Evolutionary conservation across 2,888 invertebrate species (phyloP).

Genomic region (Neria commutata): DNA sequence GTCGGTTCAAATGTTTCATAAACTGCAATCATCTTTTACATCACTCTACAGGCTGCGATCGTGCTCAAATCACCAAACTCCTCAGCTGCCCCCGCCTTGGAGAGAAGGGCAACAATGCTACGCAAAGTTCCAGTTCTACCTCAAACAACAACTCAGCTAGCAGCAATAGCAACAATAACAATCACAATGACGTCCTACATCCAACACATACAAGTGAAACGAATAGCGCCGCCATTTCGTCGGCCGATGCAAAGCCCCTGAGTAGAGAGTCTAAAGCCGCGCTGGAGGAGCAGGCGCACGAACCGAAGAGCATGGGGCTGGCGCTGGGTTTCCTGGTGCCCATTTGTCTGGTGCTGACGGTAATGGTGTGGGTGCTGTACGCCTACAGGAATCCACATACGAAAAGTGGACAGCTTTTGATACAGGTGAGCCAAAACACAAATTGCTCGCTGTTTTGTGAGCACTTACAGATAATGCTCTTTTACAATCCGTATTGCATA

Average conservation of each 20-base stretch:
- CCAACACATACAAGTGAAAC: slow-evolving; percentile 5
- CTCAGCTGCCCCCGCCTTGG: slow-evolving; percentile 53
- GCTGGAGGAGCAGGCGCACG: slow-evolving; percentile 30
- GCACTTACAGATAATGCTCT: not conserved
- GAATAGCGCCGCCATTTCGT: slow-evolving; percentile 1
- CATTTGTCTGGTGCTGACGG: slow-evolving; percentile 70
- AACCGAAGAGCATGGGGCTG: slow-evolving; percentile 52
- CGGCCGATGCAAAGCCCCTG: slow-evolving; percentile 6
- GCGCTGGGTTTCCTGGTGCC: slow-evolving; percentile 74
- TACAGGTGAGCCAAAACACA: slow-evolving; percentile 74
- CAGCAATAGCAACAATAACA: slow-evolving; percentile 7
- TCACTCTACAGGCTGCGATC: slow-evolving; percentile 54
- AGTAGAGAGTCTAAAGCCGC: slow-evolving; percentile 15
- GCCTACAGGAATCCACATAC: slow-evolving; percentile 97
- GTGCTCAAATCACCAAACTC: slow-evolving; percentile 39
- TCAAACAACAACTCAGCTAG: slow-evolving; percentile 20
- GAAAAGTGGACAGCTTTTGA: slow-evolving; percentile 92
- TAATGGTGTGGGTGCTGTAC: slow-evolving; percentile 85
- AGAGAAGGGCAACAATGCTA: slow-evolving; percentile 58
- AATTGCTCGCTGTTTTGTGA: not conserved
- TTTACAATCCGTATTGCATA: slow-evolving; percentile 1
- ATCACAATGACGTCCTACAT: slow-evolving; percentile 13
- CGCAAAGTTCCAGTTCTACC: slow-evolving; percentile 26
- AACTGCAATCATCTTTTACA: not conserved
- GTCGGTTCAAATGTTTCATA: not conserved